Base-by-base conservation (phyloP, 2,888 invertebrate genomes). In the Cryptocephalus moraei region DNA sequence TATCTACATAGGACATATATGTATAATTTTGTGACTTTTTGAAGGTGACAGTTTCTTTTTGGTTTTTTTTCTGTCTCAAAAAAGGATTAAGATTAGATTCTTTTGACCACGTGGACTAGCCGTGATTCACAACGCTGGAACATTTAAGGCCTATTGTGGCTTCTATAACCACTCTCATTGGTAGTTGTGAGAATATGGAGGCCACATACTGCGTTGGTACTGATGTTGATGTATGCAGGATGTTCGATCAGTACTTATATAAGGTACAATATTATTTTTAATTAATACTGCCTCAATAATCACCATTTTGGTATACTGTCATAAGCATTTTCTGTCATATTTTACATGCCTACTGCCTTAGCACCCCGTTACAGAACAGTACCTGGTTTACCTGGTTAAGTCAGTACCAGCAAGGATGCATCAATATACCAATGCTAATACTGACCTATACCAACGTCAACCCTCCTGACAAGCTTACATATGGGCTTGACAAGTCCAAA, bases 181-280 rank as follows among this genome's bases (percentile, higher is more conserved):
- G 70, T 60, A 67, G 68, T 63, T 70, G 69, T 67, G 73, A 75
- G 67, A 75, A 71, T 70, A 78, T 79, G 79, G 80, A 80, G 72
- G 76, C 78, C 60, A 77, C 77, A 62, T 79, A 79, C 67, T 76
- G 77, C 70, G 75, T 77, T 67, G 77, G 78, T 59, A 75, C 72
- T 65, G 75, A 73, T 69, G 68, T 70, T 64, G 78, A 79, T 67
- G 76, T 78, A 61, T 76, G 76, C 74, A 75, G 79, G 67, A 79
- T 80, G 79, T 80, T 79, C 65, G 79, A 80, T 67, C 79, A 79
- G 72, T 80, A 79, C 68, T 71, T 78, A 58, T 79, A 79, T 69
- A 80, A 80, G 79, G 80, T 79, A 36, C 36, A 12, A 36, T 12
- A 36, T 36, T 22, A 22, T 22, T 22, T 22, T 22, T 22, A 22